Evolutionary conservation across 1,140 invertebrate species (phyloP), one percentile per base, ranked within the genome.

Genomic region (Drosophila kepulauana): DNA sequence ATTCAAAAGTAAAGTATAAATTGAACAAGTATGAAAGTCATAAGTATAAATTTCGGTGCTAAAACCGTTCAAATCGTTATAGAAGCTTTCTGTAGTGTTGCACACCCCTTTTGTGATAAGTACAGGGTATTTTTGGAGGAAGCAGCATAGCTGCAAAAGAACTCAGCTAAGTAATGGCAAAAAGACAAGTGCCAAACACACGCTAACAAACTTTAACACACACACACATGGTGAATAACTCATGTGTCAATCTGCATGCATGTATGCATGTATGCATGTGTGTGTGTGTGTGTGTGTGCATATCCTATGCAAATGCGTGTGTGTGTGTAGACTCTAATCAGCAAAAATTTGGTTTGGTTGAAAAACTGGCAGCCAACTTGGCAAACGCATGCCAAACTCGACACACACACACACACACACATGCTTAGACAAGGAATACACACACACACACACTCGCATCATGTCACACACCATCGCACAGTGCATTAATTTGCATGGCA

Each of bases 401-500:
- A 68, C 43, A 57, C 46, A 68, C 57, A 69, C 57, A 28, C 45
- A 59, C 49, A 45, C 30, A 28, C 7, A 25, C 41, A 63, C 48
- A 33, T 20, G 20, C 20, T 20, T 20, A 20, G 2, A 20, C 20
- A 20, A 20, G 20, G 20, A 20, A 20, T 1, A 28, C 6, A 63
- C 6, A 46, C 28, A 49, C 49, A 45, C 49, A 45, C 51, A 38
- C 64, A 28, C 54, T 48, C 51, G 28, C 35, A 56, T 38, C 35
- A 52, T n/a, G 46, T 59, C 70, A 67, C 54, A 73, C 52, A 73
- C 54, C 64, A 69, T 68, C 65, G 65, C 64, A 68, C 56, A 74
- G 65, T 69, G 71, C 72, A 69, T 75, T 75, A 75, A 75, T 75
- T 63, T 75, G 66, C 72, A 70, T 70, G 72, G 58, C 58, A 75